A percentile compares a stretch with the other conserved stretches of the same genome.
phyloP scores from a whole-genome alignment of 2,113 vertebrate species.

The Taurulus bubalis region DNA sequence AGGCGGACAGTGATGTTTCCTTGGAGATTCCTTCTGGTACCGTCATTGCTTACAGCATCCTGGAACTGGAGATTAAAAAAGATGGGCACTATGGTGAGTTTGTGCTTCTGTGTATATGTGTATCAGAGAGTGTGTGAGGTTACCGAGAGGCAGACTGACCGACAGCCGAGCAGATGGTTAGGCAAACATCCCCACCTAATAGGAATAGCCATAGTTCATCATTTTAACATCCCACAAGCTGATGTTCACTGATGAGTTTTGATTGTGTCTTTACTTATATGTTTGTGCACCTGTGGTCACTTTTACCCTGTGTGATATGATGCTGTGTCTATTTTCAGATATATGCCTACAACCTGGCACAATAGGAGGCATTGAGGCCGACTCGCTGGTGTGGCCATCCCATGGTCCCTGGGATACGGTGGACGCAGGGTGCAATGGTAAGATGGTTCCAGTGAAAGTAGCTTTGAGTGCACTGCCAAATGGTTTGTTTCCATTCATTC shows the following conservation, averaged over 20 bases:
- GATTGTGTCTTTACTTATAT: not conserved
- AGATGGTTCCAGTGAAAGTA: conserved; percentile 12
- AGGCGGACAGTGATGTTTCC: conserved; percentile 80
- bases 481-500: conserved; percentile 41
- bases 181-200: too few relatives aligned
- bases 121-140: not conserved
- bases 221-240: not conserved
- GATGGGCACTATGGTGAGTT: conserved; percentile 89
- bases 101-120: not conserved
- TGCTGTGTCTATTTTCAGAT: conserved; percentile 77
- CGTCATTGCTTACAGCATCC: conserved; percentile 88
- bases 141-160: not conserved
- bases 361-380: conserved; percentile 86
- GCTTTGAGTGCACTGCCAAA: conserved; percentile 11
- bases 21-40: conserved; percentile 89
- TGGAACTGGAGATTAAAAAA: conserved; percentile 86
- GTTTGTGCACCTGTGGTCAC: not conserved
- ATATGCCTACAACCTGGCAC: conserved; percentile 86
- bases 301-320: not conserved
- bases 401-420: not conserved
- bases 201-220: not conserved
- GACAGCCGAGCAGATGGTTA: not conserved
- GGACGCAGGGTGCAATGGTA: conserved; percentile 56
- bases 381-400: conserved; percentile 26
- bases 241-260: not conserved